These are phyloP conservation scores for Zoanthus gigantus DNA, from an alignment of 92 coral and sea anemone species.

Conservation along the genomic window DNA sequence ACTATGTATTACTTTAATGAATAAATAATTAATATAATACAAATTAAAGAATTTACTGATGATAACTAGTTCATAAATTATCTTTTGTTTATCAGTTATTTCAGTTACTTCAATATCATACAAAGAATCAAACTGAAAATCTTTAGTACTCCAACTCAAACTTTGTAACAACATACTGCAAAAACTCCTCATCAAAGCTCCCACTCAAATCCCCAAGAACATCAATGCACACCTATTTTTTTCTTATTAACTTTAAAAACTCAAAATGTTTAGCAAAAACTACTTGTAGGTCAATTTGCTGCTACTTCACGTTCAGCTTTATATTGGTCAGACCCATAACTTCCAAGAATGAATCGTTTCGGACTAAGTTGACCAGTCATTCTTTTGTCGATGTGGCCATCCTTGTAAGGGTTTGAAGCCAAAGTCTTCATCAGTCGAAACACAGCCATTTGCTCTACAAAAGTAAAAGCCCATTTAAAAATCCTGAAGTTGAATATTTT, in stretches of 20 bases:
- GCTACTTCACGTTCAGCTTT: constrained; percentile 54
- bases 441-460: constrained; percentile 82
- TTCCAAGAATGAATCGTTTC: constrained; percentile 84
- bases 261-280: constrained; percentile 79
- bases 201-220: background rate
- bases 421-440: constrained; percentile 78
- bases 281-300: constrained; percentile 62
- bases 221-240: background rate
- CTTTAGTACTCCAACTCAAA: too few species aligned
- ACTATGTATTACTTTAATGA: too few species aligned
- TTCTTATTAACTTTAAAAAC: constrained; percentile 3
- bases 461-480: background rate
- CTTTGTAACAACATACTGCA: too few species aligned
- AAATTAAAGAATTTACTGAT: too few species aligned
- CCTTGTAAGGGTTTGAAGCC: constrained; percentile 75
- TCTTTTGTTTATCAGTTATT: too few species aligned
- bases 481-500: background rate
- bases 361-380: constrained; percentile 85
- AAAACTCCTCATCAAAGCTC: too few species aligned
- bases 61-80: too few species aligned
- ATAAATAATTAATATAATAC: too few species aligned
- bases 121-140: too few species aligned
- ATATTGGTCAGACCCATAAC: constrained; percentile 46
- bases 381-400: constrained; percentile 75
- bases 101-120: too few species aligned